Evolutionary conservation across 2,888 invertebrate genomes (phyloP).

Genomic region (Meiosimyza decipiens): DNA sequence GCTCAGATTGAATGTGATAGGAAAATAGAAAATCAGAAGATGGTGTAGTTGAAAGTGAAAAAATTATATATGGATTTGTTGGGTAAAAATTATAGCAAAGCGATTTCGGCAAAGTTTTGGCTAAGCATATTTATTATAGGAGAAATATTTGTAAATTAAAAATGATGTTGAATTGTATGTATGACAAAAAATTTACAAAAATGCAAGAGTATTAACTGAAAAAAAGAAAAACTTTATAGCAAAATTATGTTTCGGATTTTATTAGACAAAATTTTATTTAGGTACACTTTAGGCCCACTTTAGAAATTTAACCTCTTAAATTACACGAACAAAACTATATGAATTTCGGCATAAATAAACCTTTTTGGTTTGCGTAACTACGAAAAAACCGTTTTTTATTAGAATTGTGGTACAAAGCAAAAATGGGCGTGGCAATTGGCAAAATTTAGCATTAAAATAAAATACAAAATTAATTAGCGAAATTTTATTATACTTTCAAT

Average conservation of each 20-base stretch:
- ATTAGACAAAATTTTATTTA: slow-evolving; percentile 60
- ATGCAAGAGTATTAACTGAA: slow-evolving; percentile 25
- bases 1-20: slow-evolving; percentile 36
- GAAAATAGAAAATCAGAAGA: neutral
- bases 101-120: slow-evolving; percentile 21
- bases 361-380: slow-evolving; percentile 40
- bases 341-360: slow-evolving; percentile 47
- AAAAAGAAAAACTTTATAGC: slow-evolving; percentile 43
- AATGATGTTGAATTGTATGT: slow-evolving; percentile 27
- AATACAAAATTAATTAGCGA: slow-evolving; percentile 41
- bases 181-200: slow-evolving; percentile 24
- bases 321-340: slow-evolving; percentile 41
- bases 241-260: slow-evolving; percentile 58
- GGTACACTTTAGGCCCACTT: slow-evolving; percentile 58
- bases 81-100: slow-evolving; percentile 2
- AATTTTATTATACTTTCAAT: slow-evolving; percentile 41
- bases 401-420: slow-evolving; percentile 53
- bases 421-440: slow-evolving; percentile 53
- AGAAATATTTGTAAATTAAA: slow-evolving; percentile 23
- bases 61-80: slow-evolving; percentile 16
- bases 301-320: slow-evolving; percentile 8
- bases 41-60: slow-evolving; percentile 6
- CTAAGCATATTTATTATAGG: slow-evolving; percentile 15
- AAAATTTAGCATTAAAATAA: slow-evolving; percentile 45
- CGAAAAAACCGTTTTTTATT: slow-evolving; percentile 58